A percentile compares a stretch with the other conserved stretches of the same genome.
Conservation (phyloP, 2,888 invertebrate species). For the Tholera decimalis region DNA sequence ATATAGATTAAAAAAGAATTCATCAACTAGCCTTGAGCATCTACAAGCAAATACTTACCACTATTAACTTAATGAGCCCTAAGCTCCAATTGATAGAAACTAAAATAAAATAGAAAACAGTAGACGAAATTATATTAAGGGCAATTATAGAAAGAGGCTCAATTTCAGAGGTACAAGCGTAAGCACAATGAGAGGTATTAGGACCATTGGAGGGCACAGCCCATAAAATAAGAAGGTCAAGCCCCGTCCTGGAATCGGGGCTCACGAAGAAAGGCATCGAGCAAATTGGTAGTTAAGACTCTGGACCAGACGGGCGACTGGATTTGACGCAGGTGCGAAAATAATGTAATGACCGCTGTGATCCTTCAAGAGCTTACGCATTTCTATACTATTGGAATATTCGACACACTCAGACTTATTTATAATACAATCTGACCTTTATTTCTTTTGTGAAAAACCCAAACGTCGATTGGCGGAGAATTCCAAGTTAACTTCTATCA, state of each 20-base stretch:
- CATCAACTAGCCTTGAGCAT: too few relatives aligned
- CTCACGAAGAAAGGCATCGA: constrained; percentile 63
- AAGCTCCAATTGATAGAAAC: background rate
- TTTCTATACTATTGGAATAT: constrained; percentile 9
- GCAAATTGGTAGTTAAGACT: constrained; percentile 50
- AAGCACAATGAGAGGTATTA: constrained; percentile 74
- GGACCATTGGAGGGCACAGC: constrained; percentile 71
- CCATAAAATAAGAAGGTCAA: constrained; percentile 78
- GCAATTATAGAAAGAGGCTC: constrained; percentile 46
- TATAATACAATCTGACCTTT: too few relatives aligned
- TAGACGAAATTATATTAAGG: constrained; percentile 37
- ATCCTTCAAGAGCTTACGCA: constrained; percentile 36
- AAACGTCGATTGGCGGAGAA: too few relatives aligned
- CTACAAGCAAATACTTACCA: background rate
- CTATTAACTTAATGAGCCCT: background rate
- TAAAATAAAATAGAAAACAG: constrained; percentile 9
- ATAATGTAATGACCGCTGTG: constrained; percentile 45
- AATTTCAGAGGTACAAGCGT: constrained; percentile 54
- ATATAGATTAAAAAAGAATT: background rate
- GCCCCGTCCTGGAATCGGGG: constrained; percentile 67
- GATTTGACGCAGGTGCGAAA: constrained; percentile 50
- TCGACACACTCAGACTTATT: too few relatives aligned
- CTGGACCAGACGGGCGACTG: constrained; percentile 58
- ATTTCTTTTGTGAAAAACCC: too few relatives aligned
- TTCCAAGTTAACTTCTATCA: too few relatives aligned